phyloP scores from a whole-genome alignment of 2,113 vertebrate genomes.

The Crotalus horridus region DNA sequence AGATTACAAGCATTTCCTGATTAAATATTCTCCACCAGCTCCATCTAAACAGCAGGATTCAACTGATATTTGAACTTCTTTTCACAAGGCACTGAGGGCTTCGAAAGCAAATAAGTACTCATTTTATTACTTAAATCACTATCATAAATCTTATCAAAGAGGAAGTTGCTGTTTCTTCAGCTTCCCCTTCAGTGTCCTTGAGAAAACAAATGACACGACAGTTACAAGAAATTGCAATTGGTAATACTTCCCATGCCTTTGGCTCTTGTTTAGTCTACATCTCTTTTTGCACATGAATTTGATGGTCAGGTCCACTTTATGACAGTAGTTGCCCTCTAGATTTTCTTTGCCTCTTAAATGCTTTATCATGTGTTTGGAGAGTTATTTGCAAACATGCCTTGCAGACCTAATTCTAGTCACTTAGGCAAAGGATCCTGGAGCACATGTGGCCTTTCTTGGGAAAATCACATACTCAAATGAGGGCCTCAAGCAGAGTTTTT shows the following conservation, averaged over 20 bases:
- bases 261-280: conserved; percentile 56
- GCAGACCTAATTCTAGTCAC: background rate
- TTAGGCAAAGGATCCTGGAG: background rate
- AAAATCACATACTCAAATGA: background rate
- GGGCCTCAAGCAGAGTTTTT: background rate
- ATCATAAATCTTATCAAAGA: conserved; percentile 51
- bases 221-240: background rate
- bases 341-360: conserved; percentile 49
- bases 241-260: conserved; percentile 47
- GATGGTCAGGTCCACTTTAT: conserved; percentile 56
- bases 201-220: conserved; percentile 56
- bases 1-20: conserved; percentile 13
- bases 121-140: conserved; percentile 45
- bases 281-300: conserved; percentile 52
- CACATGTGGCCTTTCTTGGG: background rate
- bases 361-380: conserved; percentile 31
- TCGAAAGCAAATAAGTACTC: conserved; percentile 34
- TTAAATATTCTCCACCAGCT: conserved; percentile 11
- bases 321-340: conserved; percentile 42
- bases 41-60: background rate
- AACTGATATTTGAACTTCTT: background rate
- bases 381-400: background rate
- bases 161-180: conserved; percentile 61
- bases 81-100: background rate
- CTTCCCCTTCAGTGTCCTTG: conserved; percentile 64